Conservation (phyloP, 2,113 vertebrate genomes). For the Scartelaos histophorus region DNA sequence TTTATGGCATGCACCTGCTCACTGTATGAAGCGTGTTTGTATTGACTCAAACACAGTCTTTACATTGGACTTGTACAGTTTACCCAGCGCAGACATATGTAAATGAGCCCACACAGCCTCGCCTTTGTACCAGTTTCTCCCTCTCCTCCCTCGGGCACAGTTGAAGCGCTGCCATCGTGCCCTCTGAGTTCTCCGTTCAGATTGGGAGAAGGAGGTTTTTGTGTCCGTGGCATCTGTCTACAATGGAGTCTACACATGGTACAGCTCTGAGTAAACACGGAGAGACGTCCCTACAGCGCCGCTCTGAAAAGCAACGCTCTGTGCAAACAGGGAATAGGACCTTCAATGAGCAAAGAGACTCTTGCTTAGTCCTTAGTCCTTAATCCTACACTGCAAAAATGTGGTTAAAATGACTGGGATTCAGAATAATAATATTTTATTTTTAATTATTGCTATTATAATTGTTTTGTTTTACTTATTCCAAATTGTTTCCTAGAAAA, state of each 20-base stretch:
- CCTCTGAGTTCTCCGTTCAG: constrained; percentile 72
- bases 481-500: too few relatives aligned
- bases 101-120: constrained; percentile 18
- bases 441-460: too few relatives aligned
- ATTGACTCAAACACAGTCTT: background rate
- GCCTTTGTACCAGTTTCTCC: constrained; percentile 7
- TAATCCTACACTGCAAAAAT: constrained; percentile 63
- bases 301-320: constrained; percentile 60
- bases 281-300: constrained; percentile 57
- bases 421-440: too few relatives aligned
- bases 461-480: too few relatives aligned
- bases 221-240: constrained; percentile 68
- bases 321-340: constrained; percentile 65
- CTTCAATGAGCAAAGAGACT: constrained; percentile 62
- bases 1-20: background rate
- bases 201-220: constrained; percentile 74
- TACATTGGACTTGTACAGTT: background rate
- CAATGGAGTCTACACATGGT: constrained; percentile 68
- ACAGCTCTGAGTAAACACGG: constrained; percentile 68
- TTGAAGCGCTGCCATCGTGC: constrained; percentile 77
- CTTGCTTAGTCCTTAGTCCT: constrained; percentile 61
- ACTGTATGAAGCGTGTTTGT: background rate
- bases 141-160: constrained; percentile 36
- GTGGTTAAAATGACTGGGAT: too few relatives aligned
- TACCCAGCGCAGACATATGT: background rate